phyloP scores from a whole-genome alignment of 2,113 vertebrate species.

The Trogon surrucura region DNA sequence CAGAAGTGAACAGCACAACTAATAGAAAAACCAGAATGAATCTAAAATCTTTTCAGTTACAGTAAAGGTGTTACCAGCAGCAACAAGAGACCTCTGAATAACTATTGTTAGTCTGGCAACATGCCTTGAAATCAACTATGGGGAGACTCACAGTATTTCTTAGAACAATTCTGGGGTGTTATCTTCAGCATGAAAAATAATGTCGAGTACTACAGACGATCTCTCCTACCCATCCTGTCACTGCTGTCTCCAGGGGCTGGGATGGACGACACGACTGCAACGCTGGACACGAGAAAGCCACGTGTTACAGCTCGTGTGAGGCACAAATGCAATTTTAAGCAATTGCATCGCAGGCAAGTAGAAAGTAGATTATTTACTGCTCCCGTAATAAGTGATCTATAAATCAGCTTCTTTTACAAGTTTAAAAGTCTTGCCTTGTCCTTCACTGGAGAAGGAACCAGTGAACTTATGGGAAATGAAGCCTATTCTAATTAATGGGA shows the following conservation, averaged over 20 bases:
- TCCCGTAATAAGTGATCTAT: neutral
- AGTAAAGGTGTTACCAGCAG: neutral
- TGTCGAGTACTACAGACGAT: neutral
- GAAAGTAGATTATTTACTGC: neutral
- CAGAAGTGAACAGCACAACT: neutral
- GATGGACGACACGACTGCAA: neutral
- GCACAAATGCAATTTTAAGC: neutral
- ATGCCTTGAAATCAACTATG: neutral
- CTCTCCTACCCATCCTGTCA: neutral
- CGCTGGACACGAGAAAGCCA: neutral
- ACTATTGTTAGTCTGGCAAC: neutral
- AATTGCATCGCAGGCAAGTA: neutral
- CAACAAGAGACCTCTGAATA: neutral
- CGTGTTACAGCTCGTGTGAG: neutral
- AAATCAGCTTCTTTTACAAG: neutral
- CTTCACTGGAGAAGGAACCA: neutral
- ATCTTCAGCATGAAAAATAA: neutral
- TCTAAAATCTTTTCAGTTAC: neutral
- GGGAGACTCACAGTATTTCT: neutral
- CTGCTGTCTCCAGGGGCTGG: neutral
- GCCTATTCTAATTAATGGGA: neutral
- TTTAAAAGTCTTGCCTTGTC: neutral
- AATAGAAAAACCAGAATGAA: neutral
- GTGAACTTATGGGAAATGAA: neutral
- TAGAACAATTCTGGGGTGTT: neutral